Evolutionary conservation across 2,113 vertebrate species (phyloP).

Genomic region (Rhombomys opimus): DNA sequence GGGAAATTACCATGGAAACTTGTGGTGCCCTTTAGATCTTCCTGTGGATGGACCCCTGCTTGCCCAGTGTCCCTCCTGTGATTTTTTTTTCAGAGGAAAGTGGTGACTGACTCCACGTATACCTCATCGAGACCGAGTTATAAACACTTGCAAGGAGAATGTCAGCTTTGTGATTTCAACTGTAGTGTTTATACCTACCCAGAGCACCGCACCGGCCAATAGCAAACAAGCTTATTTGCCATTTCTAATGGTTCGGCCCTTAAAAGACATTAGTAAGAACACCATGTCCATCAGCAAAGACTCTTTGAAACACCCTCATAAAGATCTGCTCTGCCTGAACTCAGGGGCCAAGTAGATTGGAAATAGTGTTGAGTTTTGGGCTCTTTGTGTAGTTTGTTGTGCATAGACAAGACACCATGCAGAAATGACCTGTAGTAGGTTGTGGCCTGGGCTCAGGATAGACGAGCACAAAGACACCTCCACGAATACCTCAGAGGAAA

Average conservation of each 20-base stretch:
- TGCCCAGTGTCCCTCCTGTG: not conserved
- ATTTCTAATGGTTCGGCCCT: slow-evolving; percentile 69
- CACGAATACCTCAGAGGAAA: not conserved
- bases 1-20: not conserved
- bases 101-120: not conserved
- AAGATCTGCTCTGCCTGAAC: slow-evolving; percentile 50
- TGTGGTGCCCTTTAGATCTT: not conserved
- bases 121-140: not conserved
- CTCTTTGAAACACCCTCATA: slow-evolving; percentile 64
- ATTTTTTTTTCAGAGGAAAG: too few relatives aligned
- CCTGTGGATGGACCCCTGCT: not conserved
- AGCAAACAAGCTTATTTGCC: slow-evolving; percentile 55
- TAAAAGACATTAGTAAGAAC: slow-evolving; percentile 53
- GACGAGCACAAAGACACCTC: accelerated
- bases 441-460: too few relatives aligned
- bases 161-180: not conserved
- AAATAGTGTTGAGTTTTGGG: not conserved
- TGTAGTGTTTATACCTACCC: not conserved
- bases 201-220: not conserved
- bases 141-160: not conserved
- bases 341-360: slow-evolving; percentile 36
- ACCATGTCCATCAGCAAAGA: slow-evolving; percentile 65
- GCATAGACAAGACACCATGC: not conserved
- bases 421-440: not conserved
- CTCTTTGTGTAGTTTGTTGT: not conserved